Conservation (phyloP, 1,140 invertebrate genomes). For the Halictus rubicundus region DNA sequence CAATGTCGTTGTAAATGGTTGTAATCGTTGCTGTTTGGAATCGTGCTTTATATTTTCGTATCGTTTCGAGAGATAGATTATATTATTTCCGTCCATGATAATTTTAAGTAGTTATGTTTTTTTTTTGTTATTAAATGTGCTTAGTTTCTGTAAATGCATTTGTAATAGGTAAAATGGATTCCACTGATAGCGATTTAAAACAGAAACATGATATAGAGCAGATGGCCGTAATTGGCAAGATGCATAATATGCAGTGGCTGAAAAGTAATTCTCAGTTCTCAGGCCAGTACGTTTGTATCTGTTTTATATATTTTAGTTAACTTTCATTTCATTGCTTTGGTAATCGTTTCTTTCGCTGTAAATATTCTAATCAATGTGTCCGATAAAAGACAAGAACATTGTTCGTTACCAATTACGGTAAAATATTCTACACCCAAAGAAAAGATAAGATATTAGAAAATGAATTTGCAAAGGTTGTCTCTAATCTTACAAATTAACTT, state of each 20-base stretch:
- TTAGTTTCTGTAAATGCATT: slow-evolving; percentile 38
- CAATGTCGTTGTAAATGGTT: neutral
- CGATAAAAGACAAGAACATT: neutral
- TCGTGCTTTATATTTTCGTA: neutral
- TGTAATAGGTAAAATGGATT: slow-evolving; percentile 56
- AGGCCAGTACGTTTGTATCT: slow-evolving; percentile 54
- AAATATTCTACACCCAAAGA: neutral
- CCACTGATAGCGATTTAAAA: slow-evolving; percentile 44
- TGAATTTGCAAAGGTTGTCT: neutral
- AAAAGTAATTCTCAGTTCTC: slow-evolving; percentile 51
- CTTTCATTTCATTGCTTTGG: neutral
- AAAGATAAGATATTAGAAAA: neutral
- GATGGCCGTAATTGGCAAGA: slow-evolving; percentile 50
- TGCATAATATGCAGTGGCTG: slow-evolving; percentile 66
- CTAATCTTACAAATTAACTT: slow-evolving; percentile 4
- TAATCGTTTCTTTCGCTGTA: neutral
- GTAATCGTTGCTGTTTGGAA: neutral
- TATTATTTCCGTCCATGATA: neutral
- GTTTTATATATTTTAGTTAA: slow-evolving; percentile 29
- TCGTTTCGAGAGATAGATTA: neutral
- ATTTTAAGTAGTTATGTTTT: neutral
- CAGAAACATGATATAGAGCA: slow-evolving; percentile 34
- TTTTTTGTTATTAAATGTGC: slow-evolving; percentile 23
- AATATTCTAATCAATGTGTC: neutral
- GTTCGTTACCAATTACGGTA: neutral